Base-by-base conservation (phyloP, 1,140 invertebrate species). In the Drosophila busckii region DNA sequence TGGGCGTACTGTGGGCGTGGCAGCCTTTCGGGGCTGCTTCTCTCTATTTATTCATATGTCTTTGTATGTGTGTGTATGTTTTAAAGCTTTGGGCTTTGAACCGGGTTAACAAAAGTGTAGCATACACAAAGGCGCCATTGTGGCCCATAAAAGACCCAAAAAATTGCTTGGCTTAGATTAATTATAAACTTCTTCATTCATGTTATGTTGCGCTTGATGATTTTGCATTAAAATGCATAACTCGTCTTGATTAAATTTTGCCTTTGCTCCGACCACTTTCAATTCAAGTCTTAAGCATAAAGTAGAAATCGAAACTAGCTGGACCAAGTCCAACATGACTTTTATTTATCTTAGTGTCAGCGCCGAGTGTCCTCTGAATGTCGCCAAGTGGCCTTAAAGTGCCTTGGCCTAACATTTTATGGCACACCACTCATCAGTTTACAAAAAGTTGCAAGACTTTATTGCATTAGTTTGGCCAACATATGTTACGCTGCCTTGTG, bases 111-210 rank as follows among this genome's bases (percentile, higher is more conserved):
- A 80, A 73, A 73, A 75, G 70, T 83, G 52, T 82, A 75, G 75
- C 75, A 82, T 82, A 82, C 76, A 82, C 76, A 75, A 82, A 75
- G 75, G 69, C 75, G 75, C 76, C 65, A 66, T 82, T 82, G 69
- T 82, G 56, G n/a, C n/a, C 53, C 60, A 65, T 56, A 56, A 82
- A 69, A 66, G 65, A 82, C 75, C 75, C 76, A 75, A 75, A 82
- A 82, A n/a, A n/a, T n/a, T n/a, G n/a, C n/a, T n/a, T n/a, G n/a
- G n/a, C n/a, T n/a, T 49, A 60, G 68, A 73, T 78, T 78, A 78
- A 80, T 78, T 78, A 71, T 80, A 80, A 70, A 80, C 41, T 55
- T 61, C 34, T 41, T 54, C 49, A 60, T 60, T 70, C 66, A 73
- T 71, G 63, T 41, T 56, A 26, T 35, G 28, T 38, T 50, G 40